phyloP scores from a whole-genome alignment of 2,113 vertebrate genomes.

The Clarias macrocephalus region DNA sequence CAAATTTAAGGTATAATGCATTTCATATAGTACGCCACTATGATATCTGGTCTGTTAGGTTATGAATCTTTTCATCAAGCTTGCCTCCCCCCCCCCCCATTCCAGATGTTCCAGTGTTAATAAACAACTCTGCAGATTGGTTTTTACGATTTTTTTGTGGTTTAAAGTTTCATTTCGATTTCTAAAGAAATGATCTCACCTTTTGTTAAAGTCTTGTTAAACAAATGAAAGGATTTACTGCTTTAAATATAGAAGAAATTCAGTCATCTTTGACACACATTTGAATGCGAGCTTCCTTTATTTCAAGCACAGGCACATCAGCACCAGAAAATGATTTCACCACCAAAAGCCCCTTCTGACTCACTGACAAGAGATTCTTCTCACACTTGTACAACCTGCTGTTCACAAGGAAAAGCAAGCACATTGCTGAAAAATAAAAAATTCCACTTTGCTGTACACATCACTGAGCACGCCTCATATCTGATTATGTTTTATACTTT shows the following conservation, averaged over 20 bases:
- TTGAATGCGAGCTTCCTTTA: slow-evolving; percentile 37
- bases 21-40: neutral
- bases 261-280: slow-evolving; percentile 32
- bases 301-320: slow-evolving; percentile 29
- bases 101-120: neutral
- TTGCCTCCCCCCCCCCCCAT: neutral
- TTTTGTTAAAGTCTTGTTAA: slow-evolving; percentile 16
- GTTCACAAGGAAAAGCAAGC: neutral
- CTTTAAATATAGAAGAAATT: slow-evolving; percentile 22
- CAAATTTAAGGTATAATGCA: neutral
- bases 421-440: neutral
- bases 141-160: too few relatives aligned
- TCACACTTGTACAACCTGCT: slow-evolving; percentile 23
- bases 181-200: neutral
- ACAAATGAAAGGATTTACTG: slow-evolving; percentile 22
- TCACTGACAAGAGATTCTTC: slow-evolving; percentile 12
- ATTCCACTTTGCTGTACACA: slow-evolving; percentile 5
- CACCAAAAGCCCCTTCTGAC: slow-evolving; percentile 37
- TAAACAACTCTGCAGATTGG: neutral
- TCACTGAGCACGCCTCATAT: neutral
- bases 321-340: neutral
- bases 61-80: neutral
- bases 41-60: neutral
- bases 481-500: neutral
- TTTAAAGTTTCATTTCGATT: neutral